Percentiles rank a stretch among this genome's conserved stretches.
Conservation (phyloP, 2,797 vertebrate species). For the Falco concolor region DNA sequence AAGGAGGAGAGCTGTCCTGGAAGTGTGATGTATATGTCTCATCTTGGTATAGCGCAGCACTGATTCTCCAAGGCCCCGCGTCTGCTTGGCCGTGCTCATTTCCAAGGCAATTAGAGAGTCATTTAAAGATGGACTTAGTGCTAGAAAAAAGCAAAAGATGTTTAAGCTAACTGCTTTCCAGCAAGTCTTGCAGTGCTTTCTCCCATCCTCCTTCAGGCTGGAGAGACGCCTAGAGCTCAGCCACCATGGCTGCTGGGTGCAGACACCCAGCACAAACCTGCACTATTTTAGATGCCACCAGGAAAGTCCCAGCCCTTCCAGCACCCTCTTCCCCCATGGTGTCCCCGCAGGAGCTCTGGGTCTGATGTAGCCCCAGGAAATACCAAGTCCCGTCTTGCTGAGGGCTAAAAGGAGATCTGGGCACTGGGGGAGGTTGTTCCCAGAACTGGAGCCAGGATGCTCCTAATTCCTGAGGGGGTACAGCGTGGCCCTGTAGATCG, state of each 20-base stretch:
- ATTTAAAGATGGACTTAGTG: not conserved
- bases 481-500: not conserved
- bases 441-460: not conserved
- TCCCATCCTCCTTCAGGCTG: not conserved
- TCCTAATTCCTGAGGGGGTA: not conserved
- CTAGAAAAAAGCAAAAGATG: not conserved
- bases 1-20: not conserved
- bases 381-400: rapidly evolving
- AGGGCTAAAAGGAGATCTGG: not conserved
- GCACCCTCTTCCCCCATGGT: rapidly evolving
- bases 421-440: rapidly evolving
- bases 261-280: not conserved
- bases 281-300: not conserved
- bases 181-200: not conserved
- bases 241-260: not conserved
- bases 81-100: not conserved
- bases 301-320: not conserved
- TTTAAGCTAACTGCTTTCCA: not conserved
- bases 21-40: not conserved
- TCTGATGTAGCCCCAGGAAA: not conserved
- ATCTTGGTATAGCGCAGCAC: not conserved
- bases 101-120: not conserved
- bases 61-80: rapidly evolving
- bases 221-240: rapidly evolving
- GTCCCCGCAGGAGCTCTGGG: not conserved